A percentile compares a stretch with the other conserved stretches of the same genome.
phyloP scores from a whole-genome alignment of 2,797 vertebrate genomes.

The Artibeus jamaicensis region DNA sequence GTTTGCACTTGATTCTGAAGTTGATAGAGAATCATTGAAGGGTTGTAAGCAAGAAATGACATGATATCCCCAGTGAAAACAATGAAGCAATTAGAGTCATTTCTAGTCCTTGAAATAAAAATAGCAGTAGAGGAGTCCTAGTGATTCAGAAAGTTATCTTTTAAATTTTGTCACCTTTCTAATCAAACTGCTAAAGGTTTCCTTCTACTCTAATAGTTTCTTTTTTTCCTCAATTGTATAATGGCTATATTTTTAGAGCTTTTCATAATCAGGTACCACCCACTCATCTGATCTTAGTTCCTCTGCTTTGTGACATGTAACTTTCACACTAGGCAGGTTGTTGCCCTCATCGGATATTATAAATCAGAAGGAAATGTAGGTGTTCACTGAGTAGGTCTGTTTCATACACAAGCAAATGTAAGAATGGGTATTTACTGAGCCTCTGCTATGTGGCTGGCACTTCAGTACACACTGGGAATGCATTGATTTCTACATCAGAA shows the following conservation, averaged over 20 bases:
- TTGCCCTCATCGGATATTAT: neutral
- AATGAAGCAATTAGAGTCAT: neutral
- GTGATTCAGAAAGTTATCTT: constrained; percentile 36
- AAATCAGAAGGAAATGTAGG: neutral
- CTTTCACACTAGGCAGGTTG: constrained; percentile 28
- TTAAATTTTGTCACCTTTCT: constrained; percentile 55
- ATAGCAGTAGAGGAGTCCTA: constrained; percentile 26
- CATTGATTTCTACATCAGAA: neutral
- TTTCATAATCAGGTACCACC: constrained; percentile 48
- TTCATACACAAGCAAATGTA: neutral
- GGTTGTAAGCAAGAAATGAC: neutral
- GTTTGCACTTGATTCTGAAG: constrained; percentile 35
- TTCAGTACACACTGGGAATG: neutral
- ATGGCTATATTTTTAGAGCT: constrained; percentile 56
- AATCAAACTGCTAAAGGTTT: constrained; percentile 40
- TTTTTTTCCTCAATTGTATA: neutral
- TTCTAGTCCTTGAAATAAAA: constrained; percentile 57
- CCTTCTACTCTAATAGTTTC: constrained; percentile 16
- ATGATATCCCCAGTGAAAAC: constrained; percentile 6
- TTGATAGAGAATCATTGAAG: neutral
- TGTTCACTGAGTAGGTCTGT: neutral
- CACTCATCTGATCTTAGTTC: constrained; percentile 53
- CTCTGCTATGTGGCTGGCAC: neutral
- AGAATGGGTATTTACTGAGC: neutral
- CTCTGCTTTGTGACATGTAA: constrained; percentile 27